Percentiles rank a stretch among this genome's conserved stretches.
phyloP scores from a whole-genome alignment of 2,888 invertebrate species.

The Camponotus fellah region DNA sequence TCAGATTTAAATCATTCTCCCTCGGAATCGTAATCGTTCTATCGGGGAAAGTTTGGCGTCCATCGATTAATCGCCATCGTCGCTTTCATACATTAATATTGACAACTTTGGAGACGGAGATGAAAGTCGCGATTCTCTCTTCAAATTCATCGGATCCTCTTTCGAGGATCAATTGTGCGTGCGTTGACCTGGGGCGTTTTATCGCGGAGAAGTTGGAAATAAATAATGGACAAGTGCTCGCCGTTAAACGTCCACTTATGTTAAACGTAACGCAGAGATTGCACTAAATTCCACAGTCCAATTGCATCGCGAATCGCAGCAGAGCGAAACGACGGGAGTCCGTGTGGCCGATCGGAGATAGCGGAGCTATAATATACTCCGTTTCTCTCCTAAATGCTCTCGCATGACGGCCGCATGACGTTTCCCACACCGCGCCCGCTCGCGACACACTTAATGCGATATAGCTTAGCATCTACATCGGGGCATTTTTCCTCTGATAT shows the following conservation, averaged over 20 bases:
- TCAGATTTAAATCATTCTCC: background rate
- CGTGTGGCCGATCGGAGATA: slow-evolving; percentile 62
- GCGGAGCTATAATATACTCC: slow-evolving; percentile 52
- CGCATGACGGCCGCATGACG: background rate
- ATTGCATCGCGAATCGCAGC: slow-evolving; percentile 72
- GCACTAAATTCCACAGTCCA: slow-evolving; percentile 75
- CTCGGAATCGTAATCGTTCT: background rate
- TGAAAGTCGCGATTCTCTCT: background rate
- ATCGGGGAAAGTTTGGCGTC: background rate
- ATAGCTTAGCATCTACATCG: background rate
- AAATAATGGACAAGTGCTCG: background rate
- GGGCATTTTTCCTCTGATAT: background rate
- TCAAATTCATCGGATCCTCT: background rate
- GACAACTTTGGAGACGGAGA: too few species aligned
- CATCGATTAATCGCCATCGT: background rate
- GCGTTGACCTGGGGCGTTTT: slow-evolving; percentile 63
- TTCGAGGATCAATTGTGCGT: slow-evolving; percentile 59
- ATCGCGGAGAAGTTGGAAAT: background rate
- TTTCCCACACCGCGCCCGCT: background rate
- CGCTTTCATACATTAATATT: background rate
- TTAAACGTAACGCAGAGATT: slow-evolving; percentile 70
- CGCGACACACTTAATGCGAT: background rate
- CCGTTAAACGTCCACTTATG: slow-evolving; percentile 37
- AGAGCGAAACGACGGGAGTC: slow-evolving; percentile 71
- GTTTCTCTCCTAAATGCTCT: slow-evolving; percentile 50